Percentiles rank a stretch among this genome's conserved stretches.
Conservation (phyloP, 1,140 invertebrate genomes). For the Drosophila bifasciata region DNA sequence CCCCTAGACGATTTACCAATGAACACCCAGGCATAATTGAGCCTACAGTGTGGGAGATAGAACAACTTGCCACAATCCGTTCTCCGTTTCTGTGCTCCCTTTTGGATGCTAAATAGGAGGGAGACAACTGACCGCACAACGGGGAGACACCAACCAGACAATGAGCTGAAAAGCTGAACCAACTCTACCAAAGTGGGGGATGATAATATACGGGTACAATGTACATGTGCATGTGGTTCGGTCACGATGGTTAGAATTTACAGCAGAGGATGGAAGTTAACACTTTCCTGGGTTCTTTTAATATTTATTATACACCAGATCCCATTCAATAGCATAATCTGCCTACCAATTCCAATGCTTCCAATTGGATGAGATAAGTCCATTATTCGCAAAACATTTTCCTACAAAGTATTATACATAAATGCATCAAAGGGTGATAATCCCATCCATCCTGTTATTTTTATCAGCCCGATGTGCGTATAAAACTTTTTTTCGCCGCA, state of each 20-base stretch:
- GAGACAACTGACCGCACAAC: constrained; percentile 29
- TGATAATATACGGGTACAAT: background rate
- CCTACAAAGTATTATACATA: background rate
- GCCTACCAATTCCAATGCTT: too few species aligned
- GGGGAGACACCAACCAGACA: constrained; percentile 1
- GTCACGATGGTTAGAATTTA: too few species aligned
- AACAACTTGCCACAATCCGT: constrained; percentile 16
- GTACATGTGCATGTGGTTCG: too few species aligned
- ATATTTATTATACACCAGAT: too few species aligned
- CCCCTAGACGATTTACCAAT: constrained; percentile 45
- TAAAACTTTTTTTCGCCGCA: background rate
- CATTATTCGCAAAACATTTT: background rate
- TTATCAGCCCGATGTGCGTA: constrained; percentile 38
- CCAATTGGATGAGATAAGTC: too few species aligned
- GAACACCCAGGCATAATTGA: constrained; percentile 49
- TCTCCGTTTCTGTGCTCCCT: background rate
- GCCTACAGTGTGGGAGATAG: constrained; percentile 19
- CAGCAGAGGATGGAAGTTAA: too few species aligned
- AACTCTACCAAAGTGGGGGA: too few species aligned
- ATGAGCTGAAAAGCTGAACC: background rate
- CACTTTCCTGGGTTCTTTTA: too few species aligned
- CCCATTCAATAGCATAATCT: too few species aligned
- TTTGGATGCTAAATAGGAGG: constrained; percentile 9
- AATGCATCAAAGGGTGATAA: constrained; percentile 33
- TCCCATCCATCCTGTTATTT: constrained; percentile 11